Evolutionary conservation across 1,140 invertebrate species (phyloP), one percentile per base, ranked within the genome.

Genomic region (Drosophila elegans): DNA sequence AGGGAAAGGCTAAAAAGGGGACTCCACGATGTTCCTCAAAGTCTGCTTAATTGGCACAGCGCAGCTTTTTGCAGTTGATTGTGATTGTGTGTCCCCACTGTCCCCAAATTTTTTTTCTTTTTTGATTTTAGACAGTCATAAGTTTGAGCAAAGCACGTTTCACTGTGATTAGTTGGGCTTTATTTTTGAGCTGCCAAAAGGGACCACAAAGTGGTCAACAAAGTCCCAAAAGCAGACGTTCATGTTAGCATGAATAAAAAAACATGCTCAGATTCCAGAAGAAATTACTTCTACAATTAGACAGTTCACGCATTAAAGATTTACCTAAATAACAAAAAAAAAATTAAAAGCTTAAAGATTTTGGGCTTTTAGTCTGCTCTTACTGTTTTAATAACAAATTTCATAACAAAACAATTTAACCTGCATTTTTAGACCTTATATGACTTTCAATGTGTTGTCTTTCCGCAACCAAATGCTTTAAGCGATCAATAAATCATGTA

Each of bases 21-120:
- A 56, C 53, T 64, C 63, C 68, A 39, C 56, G 55, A 79, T 66
- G 62, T 75, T 84, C 62, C 81, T 80, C 76, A 83, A 76, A 81
- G 74, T 81, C 82, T 81, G 69, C 81, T 71, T 85, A 85, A 85
- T 85, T 85, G 81, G 81, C 78, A 59, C 64, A 56, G 53, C 71
- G 61, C 41, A 59, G 73, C 72, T 74, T 63, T 74, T 74, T 63
- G 64, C 67, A 56, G 64, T 51, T 71, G 67, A 71, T 71, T 74
- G 49, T 32, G 55, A 51, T 61, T 74, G 57, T 60, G 54, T 66
- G 61, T 74, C 69, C 44, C 52, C 51, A 66, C 29, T 13, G 64
- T 68, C 27, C 60, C 38, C n/a, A 42, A 16, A 42, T 13, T 6
- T 38, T 44, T 36, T 41, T 29, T 45, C 45, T 27, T 27, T 53